phyloP scores from a whole-genome alignment of 1,140 invertebrate species.

The Procambarus virginalis region DNA sequence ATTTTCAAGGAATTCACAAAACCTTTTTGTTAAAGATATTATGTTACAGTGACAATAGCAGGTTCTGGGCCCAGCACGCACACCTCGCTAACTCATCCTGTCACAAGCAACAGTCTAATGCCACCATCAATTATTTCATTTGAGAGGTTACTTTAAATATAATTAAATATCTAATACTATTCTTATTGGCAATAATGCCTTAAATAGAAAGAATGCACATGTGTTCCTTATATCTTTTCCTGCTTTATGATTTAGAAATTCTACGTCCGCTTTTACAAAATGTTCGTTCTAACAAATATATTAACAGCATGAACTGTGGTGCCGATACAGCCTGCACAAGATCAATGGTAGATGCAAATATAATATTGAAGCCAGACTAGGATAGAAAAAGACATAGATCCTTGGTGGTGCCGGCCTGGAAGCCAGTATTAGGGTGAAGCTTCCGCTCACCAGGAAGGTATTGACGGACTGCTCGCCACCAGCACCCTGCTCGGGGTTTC shows the following conservation, averaged over 20 bases:
- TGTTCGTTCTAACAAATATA: constrained; percentile 24
- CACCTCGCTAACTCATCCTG: constrained; percentile 16
- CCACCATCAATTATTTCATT: no score
- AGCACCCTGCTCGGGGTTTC: constrained; percentile 1
- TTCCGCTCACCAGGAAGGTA: not conserved
- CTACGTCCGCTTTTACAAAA: constrained; percentile 16
- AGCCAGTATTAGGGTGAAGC: not conserved
- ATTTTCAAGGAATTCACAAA: not conserved
- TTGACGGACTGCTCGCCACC: constrained; percentile 22
- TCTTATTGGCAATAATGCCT: not conserved
- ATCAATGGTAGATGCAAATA: not conserved
- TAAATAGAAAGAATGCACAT: not conserved
- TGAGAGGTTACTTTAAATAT: no score
- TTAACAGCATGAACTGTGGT: not conserved
- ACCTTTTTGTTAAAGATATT: not conserved
- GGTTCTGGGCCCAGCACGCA: constrained; percentile 30
- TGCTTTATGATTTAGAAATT: constrained; percentile 1
- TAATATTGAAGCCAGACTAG: not conserved
- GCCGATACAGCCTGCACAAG: not conserved
- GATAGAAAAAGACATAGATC: no score
- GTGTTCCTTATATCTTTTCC: constrained; percentile 4
- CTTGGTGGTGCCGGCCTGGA: no score
- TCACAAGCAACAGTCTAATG: not conserved
- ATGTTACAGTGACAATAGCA: not conserved
- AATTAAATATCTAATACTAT: not conserved